These are phyloP conservation scores for Eulemur albifrons DNA, from an alignment of 2,797 vertebrate genomes.

Conservation along the genomic window DNA sequence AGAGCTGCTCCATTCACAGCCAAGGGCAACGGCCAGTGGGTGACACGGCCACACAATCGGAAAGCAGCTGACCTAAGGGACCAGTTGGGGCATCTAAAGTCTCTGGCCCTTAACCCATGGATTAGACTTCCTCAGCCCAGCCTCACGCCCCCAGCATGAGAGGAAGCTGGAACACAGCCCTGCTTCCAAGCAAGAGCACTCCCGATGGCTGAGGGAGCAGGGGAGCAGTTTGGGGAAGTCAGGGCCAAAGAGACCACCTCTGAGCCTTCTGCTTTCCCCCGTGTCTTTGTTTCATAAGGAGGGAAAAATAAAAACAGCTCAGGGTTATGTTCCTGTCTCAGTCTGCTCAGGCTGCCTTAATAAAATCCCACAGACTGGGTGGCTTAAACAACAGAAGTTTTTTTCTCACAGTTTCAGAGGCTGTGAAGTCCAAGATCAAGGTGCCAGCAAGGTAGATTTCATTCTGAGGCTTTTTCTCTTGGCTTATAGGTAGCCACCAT, in stretches of 20 bases:
- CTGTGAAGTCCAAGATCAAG: not conserved
- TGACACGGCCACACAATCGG: not conserved
- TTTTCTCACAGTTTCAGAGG: not conserved
- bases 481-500: not conserved
- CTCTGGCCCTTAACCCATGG: not conserved
- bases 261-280: not conserved
- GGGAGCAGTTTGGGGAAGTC: not conserved
- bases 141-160: not conserved
- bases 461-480: not conserved
- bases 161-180: not conserved
- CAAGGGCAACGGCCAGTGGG: not conserved
- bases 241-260: not conserved
- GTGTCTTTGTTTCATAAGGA: not conserved
- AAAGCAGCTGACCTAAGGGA: not conserved
- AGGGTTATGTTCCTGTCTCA: not conserved
- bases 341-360: not conserved
- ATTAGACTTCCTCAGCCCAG: not conserved
- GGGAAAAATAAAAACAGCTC: not conserved
- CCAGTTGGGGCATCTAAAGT: too few relatives aligned
- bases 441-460: not conserved
- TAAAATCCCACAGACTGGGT: not conserved
- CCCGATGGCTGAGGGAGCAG: too few relatives aligned
- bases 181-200: not conserved
- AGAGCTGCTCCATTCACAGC: not conserved
- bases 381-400: not conserved